Base-by-base conservation (phyloP, 2,888 invertebrate genomes). In the Mimas tiliae region DNA sequence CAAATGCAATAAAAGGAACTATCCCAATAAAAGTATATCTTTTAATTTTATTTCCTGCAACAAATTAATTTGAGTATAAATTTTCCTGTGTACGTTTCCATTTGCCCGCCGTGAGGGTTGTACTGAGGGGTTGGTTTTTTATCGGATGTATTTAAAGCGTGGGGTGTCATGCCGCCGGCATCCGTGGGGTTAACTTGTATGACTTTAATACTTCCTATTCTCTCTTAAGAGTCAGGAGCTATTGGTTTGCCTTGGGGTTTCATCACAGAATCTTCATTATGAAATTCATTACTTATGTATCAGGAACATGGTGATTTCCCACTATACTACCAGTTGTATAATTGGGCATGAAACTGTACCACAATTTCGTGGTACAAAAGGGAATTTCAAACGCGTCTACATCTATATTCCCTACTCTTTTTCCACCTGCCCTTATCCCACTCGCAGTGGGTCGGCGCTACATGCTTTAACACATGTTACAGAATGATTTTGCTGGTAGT, bases 61-160 rank as follows among this genome's bases (percentile, higher is more conserved):
- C 90, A 92, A 93, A 93, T 93, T 93, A 93, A 93, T 93, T 93
- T 91, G 88, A 83, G 88, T 89, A 93, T 91, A 93, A 92, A 92
- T 93, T 93, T 89, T 87, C 89, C 83, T 91, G 88, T 89, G 92
- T 90, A 83, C 86, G 82, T 86, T 86, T 84, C 84, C 83, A 86
- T 85, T 86, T 81, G 81, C 27, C 79, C 19, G 48, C 38, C 34
- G 33, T 78, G 80, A 85, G 89, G 89, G 85, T 81, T 78, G 73
- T 77, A 73, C 73, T 75, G 81, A 80, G 86, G 89, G 90, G 91
- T 85, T 88, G 88, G 89, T 91, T 93, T 91, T 90, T 93, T 92
- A 93, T 93, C 90, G 91, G 88, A 88, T 89, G 89, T 91, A 92
- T 90, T 93, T 92, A 92, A 91, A 88, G 81, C 78, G 77, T 74